Evolutionary conservation across 2,888 invertebrate species (phyloP).

Genomic region (Diarsia dahlii): DNA sequence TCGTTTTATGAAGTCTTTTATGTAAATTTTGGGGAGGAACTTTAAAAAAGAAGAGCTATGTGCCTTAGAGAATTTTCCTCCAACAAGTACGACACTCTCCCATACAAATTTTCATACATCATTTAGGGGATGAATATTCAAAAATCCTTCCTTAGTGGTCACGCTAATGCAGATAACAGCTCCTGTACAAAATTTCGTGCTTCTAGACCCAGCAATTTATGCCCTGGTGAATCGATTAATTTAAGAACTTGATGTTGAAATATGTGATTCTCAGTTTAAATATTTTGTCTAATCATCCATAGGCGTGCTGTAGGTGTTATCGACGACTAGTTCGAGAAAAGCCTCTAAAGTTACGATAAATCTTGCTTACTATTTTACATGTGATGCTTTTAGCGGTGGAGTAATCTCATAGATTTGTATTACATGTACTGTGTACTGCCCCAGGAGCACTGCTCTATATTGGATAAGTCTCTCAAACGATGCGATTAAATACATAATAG

Average conservation of each 20-base stretch:
- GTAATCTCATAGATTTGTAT: slow-evolving; percentile 11
- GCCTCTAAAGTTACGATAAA: neutral
- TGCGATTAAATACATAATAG: neutral
- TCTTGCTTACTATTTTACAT: neutral
- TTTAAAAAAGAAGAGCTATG: neutral
- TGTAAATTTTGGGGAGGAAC: neutral
- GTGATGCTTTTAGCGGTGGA: neutral
- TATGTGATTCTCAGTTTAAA: neutral
- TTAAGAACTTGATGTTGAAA: neutral
- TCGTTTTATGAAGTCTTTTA: slow-evolving; percentile 19
- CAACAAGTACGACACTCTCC: neutral
- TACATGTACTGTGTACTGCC: neutral
- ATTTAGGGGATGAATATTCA: neutral
- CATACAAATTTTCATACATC: neutral
- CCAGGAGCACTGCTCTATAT: neutral
- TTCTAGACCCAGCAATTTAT: neutral
- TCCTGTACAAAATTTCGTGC: neutral
- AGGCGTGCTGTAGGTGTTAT: neutral
- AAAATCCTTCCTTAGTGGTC: neutral
- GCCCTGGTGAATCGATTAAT: neutral
- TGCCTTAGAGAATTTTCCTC: too few relatives aligned
- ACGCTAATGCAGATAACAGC: neutral
- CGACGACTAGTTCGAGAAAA: neutral
- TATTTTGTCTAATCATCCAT: too few relatives aligned
- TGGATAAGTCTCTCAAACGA: slow-evolving; percentile 16